These are phyloP conservation scores for Epinephelus awoara DNA, from an alignment of 2,797 vertebrate species.

Conservation along the genomic window DNA sequence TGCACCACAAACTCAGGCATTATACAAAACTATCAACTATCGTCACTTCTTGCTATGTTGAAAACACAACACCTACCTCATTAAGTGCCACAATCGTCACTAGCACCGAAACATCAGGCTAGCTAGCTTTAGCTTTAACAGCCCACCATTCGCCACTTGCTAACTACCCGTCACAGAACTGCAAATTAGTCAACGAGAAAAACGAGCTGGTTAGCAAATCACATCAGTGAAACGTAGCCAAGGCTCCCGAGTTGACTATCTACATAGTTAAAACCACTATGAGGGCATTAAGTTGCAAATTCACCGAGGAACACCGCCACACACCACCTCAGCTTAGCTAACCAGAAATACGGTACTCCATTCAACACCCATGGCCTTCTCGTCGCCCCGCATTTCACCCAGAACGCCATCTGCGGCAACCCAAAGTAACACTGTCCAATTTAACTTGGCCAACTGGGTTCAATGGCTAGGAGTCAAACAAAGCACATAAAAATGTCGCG, in stretches of 20 bases:
- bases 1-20: background rate
- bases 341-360: background rate
- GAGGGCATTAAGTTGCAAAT: background rate
- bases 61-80: background rate
- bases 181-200: too few species aligned
- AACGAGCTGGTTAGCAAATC: background rate
- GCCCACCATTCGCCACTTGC: background rate
- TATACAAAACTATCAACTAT: too few species aligned
- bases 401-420: background rate
- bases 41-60: background rate
- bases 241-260: background rate
- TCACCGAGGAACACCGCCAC: rapidly evolving
- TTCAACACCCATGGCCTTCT: too few species aligned
- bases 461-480: background rate
- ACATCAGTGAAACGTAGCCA: background rate
- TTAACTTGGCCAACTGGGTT: rapidly evolving
- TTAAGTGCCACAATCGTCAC: too few species aligned
- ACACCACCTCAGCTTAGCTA: background rate
- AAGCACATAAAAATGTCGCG: background rate
- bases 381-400: background rate
- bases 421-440: rapidly evolving
- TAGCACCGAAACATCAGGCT: background rate
- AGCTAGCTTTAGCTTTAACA: background rate
- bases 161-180: background rate
- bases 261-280: background rate